These are phyloP conservation scores for Nematopogon swammerdamellus DNA, from an alignment of 2,888 invertebrate genomes.

Conservation along the genomic window DNA sequence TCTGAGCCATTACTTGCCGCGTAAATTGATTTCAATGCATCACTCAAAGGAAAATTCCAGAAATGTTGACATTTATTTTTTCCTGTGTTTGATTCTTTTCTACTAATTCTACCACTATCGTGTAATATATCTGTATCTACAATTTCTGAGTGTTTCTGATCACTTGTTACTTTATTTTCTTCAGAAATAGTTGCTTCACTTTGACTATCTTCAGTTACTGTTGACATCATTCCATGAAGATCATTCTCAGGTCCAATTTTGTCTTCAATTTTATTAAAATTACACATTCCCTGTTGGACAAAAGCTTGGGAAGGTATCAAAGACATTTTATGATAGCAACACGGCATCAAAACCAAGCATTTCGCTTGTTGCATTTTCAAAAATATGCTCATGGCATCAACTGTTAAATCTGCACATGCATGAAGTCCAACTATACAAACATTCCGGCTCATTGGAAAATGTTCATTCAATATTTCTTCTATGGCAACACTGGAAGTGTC, in stretches of 20 bases:
- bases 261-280: too few relatives aligned
- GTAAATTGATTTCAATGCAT: slow-evolving; percentile 33
- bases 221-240: too few relatives aligned
- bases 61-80: slow-evolving; percentile 29
- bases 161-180: too few relatives aligned
- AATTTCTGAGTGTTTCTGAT: too few relatives aligned
- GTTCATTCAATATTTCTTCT: slow-evolving; percentile 27
- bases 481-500: slow-evolving; percentile 45
- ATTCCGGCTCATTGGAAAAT: slow-evolving; percentile 24
- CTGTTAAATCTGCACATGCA: slow-evolving; percentile 74
- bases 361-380: slow-evolving; percentile 50
- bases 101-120: too few relatives aligned
- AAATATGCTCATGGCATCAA: slow-evolving; percentile 65
- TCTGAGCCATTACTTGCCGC: slow-evolving; percentile 23
- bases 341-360: slow-evolving; percentile 67
- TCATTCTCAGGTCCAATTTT: too few relatives aligned
- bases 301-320: too few relatives aligned
- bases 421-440: slow-evolving; percentile 62
- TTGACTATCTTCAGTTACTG: too few relatives aligned
- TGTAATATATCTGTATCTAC: too few relatives aligned
- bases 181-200: too few relatives aligned
- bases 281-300: too few relatives aligned
- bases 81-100: too few relatives aligned
- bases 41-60: slow-evolving; percentile 65
- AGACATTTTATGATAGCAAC: slow-evolving; percentile 73